These are phyloP conservation scores for Coregonus sp. DNA, from an alignment of 2,797 vertebrate genomes.

Conservation along the genomic window DNA sequence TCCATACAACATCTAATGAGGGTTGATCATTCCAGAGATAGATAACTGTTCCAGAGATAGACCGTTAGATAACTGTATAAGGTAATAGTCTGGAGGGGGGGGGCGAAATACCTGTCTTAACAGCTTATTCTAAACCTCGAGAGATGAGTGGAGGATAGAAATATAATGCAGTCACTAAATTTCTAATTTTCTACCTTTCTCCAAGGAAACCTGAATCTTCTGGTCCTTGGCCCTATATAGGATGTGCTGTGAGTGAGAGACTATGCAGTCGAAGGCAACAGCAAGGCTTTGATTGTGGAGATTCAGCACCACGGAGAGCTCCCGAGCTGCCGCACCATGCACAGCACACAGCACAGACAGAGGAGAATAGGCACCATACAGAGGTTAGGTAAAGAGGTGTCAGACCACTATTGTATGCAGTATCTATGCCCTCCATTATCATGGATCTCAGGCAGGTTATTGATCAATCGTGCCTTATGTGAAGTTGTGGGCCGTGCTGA, in stretches of 20 bases:
- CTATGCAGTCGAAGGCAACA: neutral
- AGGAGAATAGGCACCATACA: neutral
- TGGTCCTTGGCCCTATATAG: constrained; percentile 15
- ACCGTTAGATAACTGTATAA: no score
- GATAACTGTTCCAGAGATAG: no score
- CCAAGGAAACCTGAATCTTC: neutral
- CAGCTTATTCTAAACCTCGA: neutral
- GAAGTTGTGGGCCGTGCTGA: no score
- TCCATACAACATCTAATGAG: neutral
- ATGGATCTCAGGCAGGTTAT: neutral
- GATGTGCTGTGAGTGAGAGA: neutral
- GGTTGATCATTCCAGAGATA: neutral
- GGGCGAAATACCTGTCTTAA: neutral
- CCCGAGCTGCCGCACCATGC: neutral
- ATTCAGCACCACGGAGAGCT: constrained; percentile 33
- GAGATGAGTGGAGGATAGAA: neutral
- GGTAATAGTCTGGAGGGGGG: neutral
- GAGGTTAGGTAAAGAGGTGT: neutral
- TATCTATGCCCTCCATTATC: neutral
- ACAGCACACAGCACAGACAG: neutral
- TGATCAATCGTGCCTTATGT: neutral
- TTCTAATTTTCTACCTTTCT: neutral
- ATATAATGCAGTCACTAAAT: neutral
- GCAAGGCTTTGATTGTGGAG: constrained; percentile 4
- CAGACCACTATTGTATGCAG: neutral